These are phyloP conservation scores for Trialeurodes vaporariorum DNA, from an alignment of 1,140 invertebrate genomes.

Conservation along the genomic window DNA sequence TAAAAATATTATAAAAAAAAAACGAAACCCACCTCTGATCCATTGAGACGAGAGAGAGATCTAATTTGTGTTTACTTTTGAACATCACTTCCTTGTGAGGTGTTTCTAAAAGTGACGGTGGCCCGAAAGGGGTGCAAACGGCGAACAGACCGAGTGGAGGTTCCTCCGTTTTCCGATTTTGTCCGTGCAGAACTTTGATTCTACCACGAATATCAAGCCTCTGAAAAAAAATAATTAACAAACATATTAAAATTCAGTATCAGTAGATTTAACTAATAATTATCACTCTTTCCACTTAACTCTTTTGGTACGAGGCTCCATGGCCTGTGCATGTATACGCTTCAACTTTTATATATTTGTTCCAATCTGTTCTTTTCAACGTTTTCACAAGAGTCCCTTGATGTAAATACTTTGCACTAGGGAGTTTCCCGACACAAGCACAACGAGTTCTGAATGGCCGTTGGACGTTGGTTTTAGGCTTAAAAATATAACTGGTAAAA, in stretches of 20 bases:
- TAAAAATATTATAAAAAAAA: conserved; percentile 14
- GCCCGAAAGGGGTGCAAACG: conserved; percentile 95
- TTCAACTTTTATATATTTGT: no score
- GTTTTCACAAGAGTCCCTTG: no score
- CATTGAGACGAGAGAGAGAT: conserved; percentile 91
- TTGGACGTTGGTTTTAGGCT: no score
- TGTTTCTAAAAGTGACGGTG: conserved; percentile 76
- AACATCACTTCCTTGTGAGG: conserved; percentile 95
- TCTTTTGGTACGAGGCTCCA: no score
- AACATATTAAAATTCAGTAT: conserved; percentile 3
- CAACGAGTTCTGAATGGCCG: no score
- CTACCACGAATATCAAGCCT: conserved; percentile 93
- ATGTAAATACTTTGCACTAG: no score
- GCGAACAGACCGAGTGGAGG: conserved; percentile 89
- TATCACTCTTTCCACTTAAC: no score
- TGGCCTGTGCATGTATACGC: no score
- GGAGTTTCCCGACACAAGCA: no score
- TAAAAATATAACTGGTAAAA: no score
- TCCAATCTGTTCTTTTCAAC: no score
- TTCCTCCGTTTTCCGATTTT: conserved; percentile 88
- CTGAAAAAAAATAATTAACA: conserved; percentile 48
- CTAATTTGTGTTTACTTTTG: conserved; percentile 97
- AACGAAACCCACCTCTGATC: conserved; percentile 63
- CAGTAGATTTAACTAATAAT: no score
- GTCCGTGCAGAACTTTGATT: conserved; percentile 90